A percentile compares a stretch with the other conserved stretches of the same genome.
Conservation (phyloP, 2,113 vertebrate genomes). For the Bolborhynchus lineola region DNA sequence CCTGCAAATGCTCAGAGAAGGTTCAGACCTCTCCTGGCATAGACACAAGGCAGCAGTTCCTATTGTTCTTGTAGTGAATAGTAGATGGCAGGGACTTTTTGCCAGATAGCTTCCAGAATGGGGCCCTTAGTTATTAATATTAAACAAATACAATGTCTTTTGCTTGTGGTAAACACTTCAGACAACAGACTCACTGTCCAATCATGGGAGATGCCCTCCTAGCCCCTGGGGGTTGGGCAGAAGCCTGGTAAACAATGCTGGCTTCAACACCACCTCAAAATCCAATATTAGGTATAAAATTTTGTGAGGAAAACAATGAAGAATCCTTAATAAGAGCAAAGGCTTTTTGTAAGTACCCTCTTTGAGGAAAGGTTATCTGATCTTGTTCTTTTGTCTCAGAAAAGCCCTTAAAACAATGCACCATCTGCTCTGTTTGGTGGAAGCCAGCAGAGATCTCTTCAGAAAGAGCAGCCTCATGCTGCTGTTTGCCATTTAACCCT, state of each 20-base stretch:
- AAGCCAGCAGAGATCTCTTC: slow-evolving; percentile 21
- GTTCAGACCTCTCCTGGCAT: neutral
- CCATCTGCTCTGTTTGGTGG: slow-evolving; percentile 65
- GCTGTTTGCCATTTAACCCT: slow-evolving; percentile 41
- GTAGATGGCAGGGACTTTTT: neutral
- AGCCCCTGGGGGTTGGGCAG: neutral
- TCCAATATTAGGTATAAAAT: slow-evolving; percentile 37
- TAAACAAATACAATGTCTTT: neutral
- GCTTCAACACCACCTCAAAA: slow-evolving; percentile 46
- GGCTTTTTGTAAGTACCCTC: slow-evolving; percentile 55
- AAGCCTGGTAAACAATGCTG: slow-evolving; percentile 32
- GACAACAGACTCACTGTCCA: neutral
- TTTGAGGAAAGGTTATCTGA: slow-evolving; percentile 63
- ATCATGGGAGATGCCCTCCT: neutral
- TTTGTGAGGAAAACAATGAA: slow-evolving; percentile 50
- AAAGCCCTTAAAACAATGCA: slow-evolving; percentile 66
- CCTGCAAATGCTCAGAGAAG: neutral
- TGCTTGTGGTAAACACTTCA: neutral
- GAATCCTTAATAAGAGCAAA: slow-evolving; percentile 56
- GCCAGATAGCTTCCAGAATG: neutral
- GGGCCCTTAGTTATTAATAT: neutral
- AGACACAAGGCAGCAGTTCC: neutral
- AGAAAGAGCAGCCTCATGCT: neutral
- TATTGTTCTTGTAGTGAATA: neutral
- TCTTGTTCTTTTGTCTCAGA: slow-evolving; percentile 53